These are phyloP conservation scores for Syngnathus typhle DNA, from an alignment of 2,113 vertebrate species.

Conservation along the genomic window DNA sequence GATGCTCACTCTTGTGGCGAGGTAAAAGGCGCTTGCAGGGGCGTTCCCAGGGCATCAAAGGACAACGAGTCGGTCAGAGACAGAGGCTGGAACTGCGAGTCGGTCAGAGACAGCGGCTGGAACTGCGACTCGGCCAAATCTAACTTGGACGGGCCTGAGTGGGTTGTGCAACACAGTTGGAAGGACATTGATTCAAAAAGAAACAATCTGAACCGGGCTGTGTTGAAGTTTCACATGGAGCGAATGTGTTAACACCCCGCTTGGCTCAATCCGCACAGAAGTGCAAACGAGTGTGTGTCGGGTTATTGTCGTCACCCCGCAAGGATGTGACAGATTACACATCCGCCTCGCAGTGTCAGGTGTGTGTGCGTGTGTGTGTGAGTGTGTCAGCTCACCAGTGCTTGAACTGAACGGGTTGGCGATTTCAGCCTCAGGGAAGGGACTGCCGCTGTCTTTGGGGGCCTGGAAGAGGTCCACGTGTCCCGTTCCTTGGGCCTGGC, in stretches of 20 bases:
- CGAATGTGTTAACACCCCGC: not conserved
- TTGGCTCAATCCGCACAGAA: too few relatives aligned
- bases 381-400: slow-evolving; percentile 47
- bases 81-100: slow-evolving; percentile 66
- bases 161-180: not conserved
- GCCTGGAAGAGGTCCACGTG: slow-evolving; percentile 70
- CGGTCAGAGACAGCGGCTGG: slow-evolving; percentile 54
- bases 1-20: slow-evolving; percentile 70
- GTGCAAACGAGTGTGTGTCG: not conserved
- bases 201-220: not conserved
- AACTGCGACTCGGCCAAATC: slow-evolving; percentile 68
- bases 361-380: too few relatives aligned
- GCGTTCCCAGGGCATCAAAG: slow-evolving; percentile 59
- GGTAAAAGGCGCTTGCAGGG: slow-evolving; percentile 50
- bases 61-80: slow-evolving; percentile 61
- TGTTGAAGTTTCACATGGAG: not conserved
- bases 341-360: not conserved
- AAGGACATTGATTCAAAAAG: not conserved
- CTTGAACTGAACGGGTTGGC: slow-evolving; percentile 69
- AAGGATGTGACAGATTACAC: slow-evolving; percentile 10
- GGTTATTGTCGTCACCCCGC: not conserved
- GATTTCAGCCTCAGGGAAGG: slow-evolving; percentile 66
- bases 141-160: slow-evolving; percentile 62
- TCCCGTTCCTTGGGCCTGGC: slow-evolving; percentile 52
- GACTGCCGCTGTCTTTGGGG: slow-evolving; percentile 66